Evolutionary conservation across 2,888 invertebrate species (phyloP).

Genomic region (Megamerina dolium): DNA sequence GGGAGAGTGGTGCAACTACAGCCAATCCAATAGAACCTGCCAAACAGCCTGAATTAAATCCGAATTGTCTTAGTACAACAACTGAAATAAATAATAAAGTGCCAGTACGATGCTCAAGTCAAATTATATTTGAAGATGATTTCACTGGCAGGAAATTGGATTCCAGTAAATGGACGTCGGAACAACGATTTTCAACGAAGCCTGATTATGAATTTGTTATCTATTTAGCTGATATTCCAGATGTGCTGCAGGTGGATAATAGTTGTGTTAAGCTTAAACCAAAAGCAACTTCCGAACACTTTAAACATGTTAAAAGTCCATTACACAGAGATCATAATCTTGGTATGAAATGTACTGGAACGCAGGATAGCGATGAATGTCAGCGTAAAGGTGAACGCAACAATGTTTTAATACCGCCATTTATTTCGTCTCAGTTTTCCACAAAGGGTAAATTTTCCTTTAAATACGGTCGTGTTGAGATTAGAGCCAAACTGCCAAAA

Average conservation of each 20-base stretch:
- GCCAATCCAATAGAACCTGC: background rate
- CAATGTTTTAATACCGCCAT: constrained; percentile 61
- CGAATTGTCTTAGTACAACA: background rate
- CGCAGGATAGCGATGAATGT: constrained; percentile 32
- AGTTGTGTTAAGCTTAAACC: constrained; percentile 32
- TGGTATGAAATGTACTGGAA: constrained; percentile 38
- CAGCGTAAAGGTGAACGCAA: no score
- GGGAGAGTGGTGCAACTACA: background rate
- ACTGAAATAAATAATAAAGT: constrained; percentile 22
- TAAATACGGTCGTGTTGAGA: constrained; percentile 61
- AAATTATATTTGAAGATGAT: constrained; percentile 40
- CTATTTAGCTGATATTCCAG: constrained; percentile 25
- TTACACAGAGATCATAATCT: constrained; percentile 25
- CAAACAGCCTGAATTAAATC: background rate
- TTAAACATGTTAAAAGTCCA: constrained; percentile 2
- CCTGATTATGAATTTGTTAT: constrained; percentile 42
- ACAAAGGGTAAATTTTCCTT: constrained; percentile 60
- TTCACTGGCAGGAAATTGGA: constrained; percentile 32
- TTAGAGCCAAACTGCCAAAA: constrained; percentile 65
- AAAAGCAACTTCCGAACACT: constrained; percentile 24
- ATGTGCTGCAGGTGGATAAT: constrained; percentile 25
- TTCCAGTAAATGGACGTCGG: constrained; percentile 33
- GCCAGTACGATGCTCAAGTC: constrained; percentile 30
- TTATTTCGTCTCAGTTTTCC: constrained; percentile 59
- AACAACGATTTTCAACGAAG: constrained; percentile 34